These are phyloP conservation scores for Schizaphis graminum DNA, from an alignment of 2,888 invertebrate genomes.

Conservation along the genomic window DNA sequence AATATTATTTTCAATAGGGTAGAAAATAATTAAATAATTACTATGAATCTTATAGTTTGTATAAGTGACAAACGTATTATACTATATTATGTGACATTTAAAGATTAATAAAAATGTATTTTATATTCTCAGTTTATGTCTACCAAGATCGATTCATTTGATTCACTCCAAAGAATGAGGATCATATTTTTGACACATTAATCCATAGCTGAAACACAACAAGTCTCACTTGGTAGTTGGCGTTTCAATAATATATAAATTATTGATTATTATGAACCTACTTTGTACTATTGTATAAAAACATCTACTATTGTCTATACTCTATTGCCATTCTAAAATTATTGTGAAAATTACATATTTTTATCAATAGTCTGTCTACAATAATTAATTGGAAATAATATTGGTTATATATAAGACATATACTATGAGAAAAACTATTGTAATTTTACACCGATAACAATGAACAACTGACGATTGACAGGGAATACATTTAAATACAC, in stretches of 20 bases:
- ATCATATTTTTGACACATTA: neutral
- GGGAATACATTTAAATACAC: neutral
- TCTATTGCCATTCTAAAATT: neutral
- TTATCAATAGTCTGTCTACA: neutral
- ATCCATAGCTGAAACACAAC: neutral
- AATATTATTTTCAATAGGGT: neutral
- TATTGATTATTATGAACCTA: neutral
- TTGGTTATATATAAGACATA: neutral
- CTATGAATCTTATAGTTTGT: neutral
- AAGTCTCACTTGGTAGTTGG: neutral
- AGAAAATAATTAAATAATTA: neutral
- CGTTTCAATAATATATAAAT: neutral
- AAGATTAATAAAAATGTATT: slow-evolving; percentile 10
- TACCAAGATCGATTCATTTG: neutral
- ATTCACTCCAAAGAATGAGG: neutral
- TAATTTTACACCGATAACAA: neutral
- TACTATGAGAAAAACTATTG: neutral
- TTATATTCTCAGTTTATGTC: neutral
- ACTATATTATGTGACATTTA: neutral
- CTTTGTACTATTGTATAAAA: neutral
- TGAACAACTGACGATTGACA: neutral
- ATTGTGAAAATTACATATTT: neutral
- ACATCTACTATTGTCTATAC: neutral
- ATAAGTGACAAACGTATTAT: neutral
- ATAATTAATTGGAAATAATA: neutral